Evolutionary conservation across 1,140 invertebrate species (phyloP).

Genomic region (Megalonaias nervosa): DNA sequence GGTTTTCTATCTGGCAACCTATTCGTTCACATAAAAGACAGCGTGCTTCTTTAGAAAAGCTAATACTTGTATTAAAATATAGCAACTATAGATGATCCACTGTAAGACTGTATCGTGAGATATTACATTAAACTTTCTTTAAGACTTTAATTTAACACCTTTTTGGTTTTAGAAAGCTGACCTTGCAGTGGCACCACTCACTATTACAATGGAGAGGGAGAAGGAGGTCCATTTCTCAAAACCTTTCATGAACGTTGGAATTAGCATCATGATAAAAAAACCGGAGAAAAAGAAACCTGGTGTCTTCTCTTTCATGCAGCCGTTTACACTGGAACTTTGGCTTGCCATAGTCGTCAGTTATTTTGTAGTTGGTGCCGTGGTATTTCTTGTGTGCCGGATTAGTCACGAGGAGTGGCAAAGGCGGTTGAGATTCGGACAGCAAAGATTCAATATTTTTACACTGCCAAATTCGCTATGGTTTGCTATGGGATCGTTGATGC

Average conservation of each 20-base stretch:
- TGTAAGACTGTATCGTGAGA: not conserved
- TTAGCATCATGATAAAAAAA: constrained; percentile 90
- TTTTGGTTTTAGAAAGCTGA: constrained; percentile 67
- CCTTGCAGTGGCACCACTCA: constrained; percentile 68
- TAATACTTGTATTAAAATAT: not conserved
- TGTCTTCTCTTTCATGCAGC: constrained; percentile 98
- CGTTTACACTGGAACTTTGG: constrained; percentile 98
- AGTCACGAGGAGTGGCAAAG: constrained; percentile 94
- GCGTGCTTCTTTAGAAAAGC: too few species aligned
- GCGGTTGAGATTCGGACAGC: constrained; percentile 77
- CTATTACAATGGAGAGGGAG: constrained; percentile 68
- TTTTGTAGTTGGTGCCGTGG: constrained; percentile 93
- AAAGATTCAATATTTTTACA: constrained; percentile 83
- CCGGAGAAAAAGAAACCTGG: constrained; percentile 92
- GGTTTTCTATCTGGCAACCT: too few species aligned
- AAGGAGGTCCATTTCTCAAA: constrained; percentile 69
- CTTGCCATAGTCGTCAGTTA: constrained; percentile 92
- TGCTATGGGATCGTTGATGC: constrained; percentile 96
- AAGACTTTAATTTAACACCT: too few species aligned
- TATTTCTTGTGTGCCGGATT: constrained; percentile 90
- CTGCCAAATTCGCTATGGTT: constrained; percentile 84
- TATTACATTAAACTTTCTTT: not conserved
- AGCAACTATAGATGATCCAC: not conserved
- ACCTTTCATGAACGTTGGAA: constrained; percentile 71
- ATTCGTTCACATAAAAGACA: too few species aligned